Conservation (phyloP, 2,888 invertebrate species). For the Torymus texanus region DNA sequence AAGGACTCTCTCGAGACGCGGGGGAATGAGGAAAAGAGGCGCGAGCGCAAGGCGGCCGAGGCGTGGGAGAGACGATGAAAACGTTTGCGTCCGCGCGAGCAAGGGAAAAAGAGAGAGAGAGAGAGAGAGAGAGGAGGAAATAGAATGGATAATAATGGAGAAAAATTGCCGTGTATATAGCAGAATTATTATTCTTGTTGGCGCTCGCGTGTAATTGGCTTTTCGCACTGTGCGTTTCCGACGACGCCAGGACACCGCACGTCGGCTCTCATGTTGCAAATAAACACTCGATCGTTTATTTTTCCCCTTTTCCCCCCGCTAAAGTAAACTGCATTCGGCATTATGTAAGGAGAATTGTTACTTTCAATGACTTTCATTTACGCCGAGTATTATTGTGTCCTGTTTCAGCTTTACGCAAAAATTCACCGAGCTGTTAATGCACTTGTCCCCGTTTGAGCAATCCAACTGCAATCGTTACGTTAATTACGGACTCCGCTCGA, state of each 20-base stretch:
- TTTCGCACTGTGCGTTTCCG: constrained; percentile 7
- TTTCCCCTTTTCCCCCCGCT: neutral
- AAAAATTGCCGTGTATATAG: constrained; percentile 16
- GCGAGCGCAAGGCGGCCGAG: constrained; percentile 1
- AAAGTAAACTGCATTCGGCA: neutral
- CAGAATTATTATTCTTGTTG: constrained; percentile 38
- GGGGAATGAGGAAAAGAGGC: neutral
- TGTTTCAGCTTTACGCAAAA: no score
- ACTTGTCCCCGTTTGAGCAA: no score
- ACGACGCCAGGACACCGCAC: no score
- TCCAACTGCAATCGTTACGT: no score
- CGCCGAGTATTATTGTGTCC: no score
- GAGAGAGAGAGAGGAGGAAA: constrained; percentile 40
- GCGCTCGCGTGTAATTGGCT: constrained; percentile 24
- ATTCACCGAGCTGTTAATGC: no score
- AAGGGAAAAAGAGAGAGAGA: constrained; percentile 12
- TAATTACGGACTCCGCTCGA: no score
- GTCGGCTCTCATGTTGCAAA: no score
- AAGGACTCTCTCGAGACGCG: no score
- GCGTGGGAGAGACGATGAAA: constrained; percentile 48
- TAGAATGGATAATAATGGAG: constrained; percentile 30
- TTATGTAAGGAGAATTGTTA: neutral
- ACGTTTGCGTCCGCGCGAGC: neutral
- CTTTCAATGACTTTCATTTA: neutral
- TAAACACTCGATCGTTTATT: neutral